Evolutionary conservation across 2,888 invertebrate genomes (phyloP).

Genomic region (Eulithis prunata): DNA sequence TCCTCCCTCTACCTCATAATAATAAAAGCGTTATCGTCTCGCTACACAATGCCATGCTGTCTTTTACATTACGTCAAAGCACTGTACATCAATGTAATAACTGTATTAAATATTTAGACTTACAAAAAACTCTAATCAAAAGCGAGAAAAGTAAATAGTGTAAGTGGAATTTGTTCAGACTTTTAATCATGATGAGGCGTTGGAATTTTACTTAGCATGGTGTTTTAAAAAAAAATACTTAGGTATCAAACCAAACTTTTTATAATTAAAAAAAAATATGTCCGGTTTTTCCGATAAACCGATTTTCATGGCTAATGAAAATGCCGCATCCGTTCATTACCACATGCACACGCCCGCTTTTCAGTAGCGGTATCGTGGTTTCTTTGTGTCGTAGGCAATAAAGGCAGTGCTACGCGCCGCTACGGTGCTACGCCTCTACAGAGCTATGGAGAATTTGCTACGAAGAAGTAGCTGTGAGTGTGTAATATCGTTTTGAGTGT

Average conservation of each 20-base stretch:
- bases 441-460: slow-evolving; percentile 16
- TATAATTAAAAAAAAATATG: no score
- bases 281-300: not conserved
- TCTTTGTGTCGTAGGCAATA: slow-evolving; percentile 74
- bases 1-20: slow-evolving; percentile 66
- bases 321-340: slow-evolving; percentile 47
- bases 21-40: slow-evolving; percentile 80
- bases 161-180: no score
- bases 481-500: slow-evolving; percentile 11
- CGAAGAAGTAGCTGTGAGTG: slow-evolving; percentile 16
- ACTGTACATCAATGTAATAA: slow-evolving; percentile 48
- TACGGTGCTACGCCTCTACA: slow-evolving; percentile 39
- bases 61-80: slow-evolving; percentile 77
- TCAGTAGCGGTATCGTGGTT: slow-evolving; percentile 56
- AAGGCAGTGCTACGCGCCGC: slow-evolving; percentile 58
- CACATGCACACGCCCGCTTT: slow-evolving; percentile 44
- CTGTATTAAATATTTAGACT: no score
- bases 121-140: no score
- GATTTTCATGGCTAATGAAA: not conserved
- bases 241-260: no score
- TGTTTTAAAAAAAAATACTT: no score
- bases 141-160: no score
- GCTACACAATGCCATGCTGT: slow-evolving; percentile 72
- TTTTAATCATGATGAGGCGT: no score
- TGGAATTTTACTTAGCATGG: no score